These are phyloP conservation scores for Melanerpes formicivorus DNA, from an alignment of 2,113 vertebrate species.

Conservation along the genomic window DNA sequence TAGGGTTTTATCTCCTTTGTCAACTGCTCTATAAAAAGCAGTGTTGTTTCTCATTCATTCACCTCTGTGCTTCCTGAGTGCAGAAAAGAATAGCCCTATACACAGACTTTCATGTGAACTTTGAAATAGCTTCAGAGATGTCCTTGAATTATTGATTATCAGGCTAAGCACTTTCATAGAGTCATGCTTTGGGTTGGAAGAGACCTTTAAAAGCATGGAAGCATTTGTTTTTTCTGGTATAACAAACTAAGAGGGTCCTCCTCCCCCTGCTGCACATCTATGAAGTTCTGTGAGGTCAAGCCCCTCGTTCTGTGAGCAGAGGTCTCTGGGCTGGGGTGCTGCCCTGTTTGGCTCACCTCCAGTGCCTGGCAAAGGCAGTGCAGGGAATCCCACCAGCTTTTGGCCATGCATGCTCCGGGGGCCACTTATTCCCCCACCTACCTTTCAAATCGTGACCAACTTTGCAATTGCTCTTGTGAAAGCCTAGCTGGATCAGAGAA, in stretches of 20 bases:
- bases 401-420: rapidly evolving
- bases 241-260: background rate
- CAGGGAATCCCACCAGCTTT: rapidly evolving
- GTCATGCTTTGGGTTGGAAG: background rate
- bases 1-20: background rate
- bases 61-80: background rate
- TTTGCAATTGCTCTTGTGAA: background rate
- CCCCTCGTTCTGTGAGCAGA: rapidly evolving
- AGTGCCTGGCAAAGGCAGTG: rapidly evolving
- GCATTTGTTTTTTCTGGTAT: background rate
- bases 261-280: rapidly evolving
- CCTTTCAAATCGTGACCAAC: rapidly evolving
- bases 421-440: background rate
- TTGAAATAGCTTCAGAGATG: background rate
- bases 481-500: background rate
- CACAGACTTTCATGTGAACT: background rate
- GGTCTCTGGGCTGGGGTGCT: background rate
- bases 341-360: background rate
- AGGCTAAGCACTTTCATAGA: background rate
- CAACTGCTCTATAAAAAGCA: background rate
- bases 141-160: background rate
- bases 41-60: background rate
- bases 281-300: background rate
- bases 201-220: background rate
- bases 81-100: background rate